Evolutionary conservation across 2,113 vertebrate genomes (phyloP).

Genomic region (Cathartes aura): DNA sequence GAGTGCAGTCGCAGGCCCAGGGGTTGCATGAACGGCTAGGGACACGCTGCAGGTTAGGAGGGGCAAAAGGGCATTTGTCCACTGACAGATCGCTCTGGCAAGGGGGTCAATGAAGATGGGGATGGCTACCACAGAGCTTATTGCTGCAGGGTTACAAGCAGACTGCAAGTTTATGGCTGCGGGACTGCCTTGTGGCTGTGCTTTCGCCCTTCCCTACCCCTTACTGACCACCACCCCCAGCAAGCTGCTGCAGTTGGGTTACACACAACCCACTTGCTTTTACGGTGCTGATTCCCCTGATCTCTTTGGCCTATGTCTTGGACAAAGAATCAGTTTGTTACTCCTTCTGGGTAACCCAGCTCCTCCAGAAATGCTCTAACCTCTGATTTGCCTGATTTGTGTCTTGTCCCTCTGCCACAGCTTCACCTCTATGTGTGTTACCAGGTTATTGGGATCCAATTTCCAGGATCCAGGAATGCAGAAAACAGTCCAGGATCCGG

Average conservation of each 20-base stretch:
- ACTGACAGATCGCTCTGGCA: not conserved
- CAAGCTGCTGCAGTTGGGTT: accelerated
- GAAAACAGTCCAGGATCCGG: not conserved
- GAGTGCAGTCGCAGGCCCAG: not conserved
- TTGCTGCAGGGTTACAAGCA: not conserved
- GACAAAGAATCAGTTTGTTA: not conserved
- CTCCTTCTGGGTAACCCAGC: not conserved
- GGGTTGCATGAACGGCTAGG: accelerated
- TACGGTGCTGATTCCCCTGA: not conserved
- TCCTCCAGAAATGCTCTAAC: not conserved
- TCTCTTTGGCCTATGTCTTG: not conserved
- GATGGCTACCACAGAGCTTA: not conserved
- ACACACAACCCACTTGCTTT: not conserved
- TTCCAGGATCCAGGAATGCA: not conserved
- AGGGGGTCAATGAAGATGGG: not conserved
- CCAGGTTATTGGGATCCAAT: not conserved
- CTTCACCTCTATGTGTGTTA: not conserved
- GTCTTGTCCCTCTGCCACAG: not conserved
- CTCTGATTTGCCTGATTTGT: not conserved
- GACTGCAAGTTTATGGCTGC: not conserved
- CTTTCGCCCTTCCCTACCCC: not conserved
- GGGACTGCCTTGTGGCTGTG: not conserved
- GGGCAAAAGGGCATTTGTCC: not conserved
- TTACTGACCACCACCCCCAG: not conserved
- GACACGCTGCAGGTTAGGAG: not conserved